phyloP scores from a whole-genome alignment of 1,140 invertebrate genomes.

The Varroa destructor region DNA sequence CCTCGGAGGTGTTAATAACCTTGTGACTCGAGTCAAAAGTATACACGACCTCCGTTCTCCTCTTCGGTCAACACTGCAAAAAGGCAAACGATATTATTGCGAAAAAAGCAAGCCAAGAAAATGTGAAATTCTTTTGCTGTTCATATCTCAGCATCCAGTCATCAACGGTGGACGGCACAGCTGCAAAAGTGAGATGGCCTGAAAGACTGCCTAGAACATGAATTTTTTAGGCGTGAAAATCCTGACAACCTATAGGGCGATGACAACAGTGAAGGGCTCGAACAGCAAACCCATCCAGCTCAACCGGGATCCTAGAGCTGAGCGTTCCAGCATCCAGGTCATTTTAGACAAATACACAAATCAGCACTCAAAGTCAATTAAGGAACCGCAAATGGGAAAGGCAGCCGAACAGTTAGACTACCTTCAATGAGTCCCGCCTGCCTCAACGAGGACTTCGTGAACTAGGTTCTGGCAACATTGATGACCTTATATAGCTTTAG shows the following conservation, averaged over 20 bases:
- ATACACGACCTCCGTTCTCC: neutral
- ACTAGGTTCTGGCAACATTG: no score
- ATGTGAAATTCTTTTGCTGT: neutral
- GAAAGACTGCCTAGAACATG: neutral
- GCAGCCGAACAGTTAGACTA: no score
- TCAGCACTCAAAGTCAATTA: no score
- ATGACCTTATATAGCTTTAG: no score
- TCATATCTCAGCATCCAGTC: neutral
- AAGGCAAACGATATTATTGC: neutral
- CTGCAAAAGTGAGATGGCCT: neutral
- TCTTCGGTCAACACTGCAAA: conserved; percentile 1
- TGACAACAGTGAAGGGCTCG: neutral
- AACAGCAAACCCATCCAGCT: no score
- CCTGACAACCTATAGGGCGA: neutral
- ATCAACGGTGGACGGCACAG: neutral
- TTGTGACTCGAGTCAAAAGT: neutral
- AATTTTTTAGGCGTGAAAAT: neutral
- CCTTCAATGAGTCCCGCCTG: no score
- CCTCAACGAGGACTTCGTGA: no score
- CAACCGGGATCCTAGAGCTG: no score
- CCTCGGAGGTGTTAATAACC: neutral
- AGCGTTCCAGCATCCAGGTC: no score
- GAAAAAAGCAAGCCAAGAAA: neutral
- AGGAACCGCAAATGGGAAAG: no score
- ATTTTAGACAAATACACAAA: no score